A percentile compares a stretch with the other conserved stretches of the same genome.
These are phyloP conservation scores for Odobenus rosmarus DNA, from an alignment of 2,113 vertebrate species.

Conservation along the genomic window DNA sequence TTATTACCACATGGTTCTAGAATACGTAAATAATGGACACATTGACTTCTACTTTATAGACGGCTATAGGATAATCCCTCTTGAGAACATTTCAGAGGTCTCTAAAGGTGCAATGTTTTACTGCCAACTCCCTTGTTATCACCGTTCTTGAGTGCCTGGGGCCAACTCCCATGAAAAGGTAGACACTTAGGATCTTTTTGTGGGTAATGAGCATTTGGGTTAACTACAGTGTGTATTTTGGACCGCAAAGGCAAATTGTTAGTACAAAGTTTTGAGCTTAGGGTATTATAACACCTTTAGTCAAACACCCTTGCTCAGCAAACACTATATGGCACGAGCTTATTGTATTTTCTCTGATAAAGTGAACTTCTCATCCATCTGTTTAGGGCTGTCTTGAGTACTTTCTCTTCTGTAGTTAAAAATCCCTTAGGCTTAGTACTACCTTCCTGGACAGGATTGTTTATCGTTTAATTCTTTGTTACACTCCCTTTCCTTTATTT, in stretches of 20 bases:
- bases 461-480: constrained; percentile 41
- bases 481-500: neutral
- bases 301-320: constrained; percentile 27
- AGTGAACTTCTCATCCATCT: neutral
- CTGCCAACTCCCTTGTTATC: neutral
- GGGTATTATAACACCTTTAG: constrained; percentile 50
- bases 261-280: constrained; percentile 37
- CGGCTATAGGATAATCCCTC: neutral
- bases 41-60: constrained; percentile 54
- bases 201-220: constrained; percentile 56
- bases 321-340: neutral
- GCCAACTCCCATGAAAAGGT: constrained; percentile 30
- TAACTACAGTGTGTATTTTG: constrained; percentile 39
- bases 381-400: neutral
- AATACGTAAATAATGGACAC: constrained; percentile 46
- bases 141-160: neutral
- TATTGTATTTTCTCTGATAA: constrained; percentile 42
- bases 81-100: neutral
- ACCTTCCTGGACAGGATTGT: constrained; percentile 3
- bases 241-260: neutral
- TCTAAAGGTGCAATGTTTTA: constrained; percentile 1
- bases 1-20: constrained; percentile 45
- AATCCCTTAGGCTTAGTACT: constrained; percentile 21
- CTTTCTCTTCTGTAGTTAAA: constrained; percentile 57
- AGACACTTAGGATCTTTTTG: constrained; percentile 22